These are phyloP conservation scores for Gymnoscopelus braueri DNA, from an alignment of 2,797 vertebrate species.

Conservation along the genomic window DNA sequence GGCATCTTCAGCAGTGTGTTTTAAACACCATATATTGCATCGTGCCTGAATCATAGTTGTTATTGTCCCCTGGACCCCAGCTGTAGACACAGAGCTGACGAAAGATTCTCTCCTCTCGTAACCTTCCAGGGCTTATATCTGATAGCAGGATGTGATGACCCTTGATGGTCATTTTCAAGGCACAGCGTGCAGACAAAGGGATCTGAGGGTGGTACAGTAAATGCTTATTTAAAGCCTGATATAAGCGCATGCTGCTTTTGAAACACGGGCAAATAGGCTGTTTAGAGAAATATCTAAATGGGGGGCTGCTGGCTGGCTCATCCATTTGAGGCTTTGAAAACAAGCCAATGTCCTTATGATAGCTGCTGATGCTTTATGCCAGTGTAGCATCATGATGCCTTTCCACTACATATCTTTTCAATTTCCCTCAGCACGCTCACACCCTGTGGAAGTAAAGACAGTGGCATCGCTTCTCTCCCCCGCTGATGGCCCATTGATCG, in stretches of 20 bases:
- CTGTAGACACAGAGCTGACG: constrained; percentile 21
- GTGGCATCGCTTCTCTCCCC: constrained; percentile 64
- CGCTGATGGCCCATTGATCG: constrained; percentile 81
- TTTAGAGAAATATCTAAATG: constrained; percentile 32
- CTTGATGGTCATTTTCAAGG: constrained; percentile 50
- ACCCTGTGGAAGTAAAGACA: constrained; percentile 73
- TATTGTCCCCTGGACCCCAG: constrained; percentile 7
- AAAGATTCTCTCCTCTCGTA: constrained; percentile 39
- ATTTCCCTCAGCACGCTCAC: constrained; percentile 66
- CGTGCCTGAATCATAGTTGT: constrained; percentile 37
- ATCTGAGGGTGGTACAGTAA: constrained; percentile 42
- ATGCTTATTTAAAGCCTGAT: constrained; percentile 52
- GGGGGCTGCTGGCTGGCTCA: constrained; percentile 38
- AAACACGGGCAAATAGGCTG: constrained; percentile 55
- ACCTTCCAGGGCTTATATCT: constrained; percentile 62
- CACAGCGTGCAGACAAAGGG: constrained; percentile 49
- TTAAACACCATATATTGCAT: constrained; percentile 30
- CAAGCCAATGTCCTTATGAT: constrained; percentile 61
- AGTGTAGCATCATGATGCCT: constrained; percentile 65
- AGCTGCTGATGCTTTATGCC: constrained; percentile 63
- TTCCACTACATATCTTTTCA: constrained; percentile 80
- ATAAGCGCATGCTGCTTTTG: constrained; percentile 43
- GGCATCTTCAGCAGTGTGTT: constrained; percentile 15
- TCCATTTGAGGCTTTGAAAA: constrained; percentile 53
- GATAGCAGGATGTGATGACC: constrained; percentile 46